A percentile compares a stretch with the other conserved stretches of the same genome.
Evolutionary conservation across 2,797 vertebrate genomes (phyloP).

Genomic region (Euthynnus affinis): DNA sequence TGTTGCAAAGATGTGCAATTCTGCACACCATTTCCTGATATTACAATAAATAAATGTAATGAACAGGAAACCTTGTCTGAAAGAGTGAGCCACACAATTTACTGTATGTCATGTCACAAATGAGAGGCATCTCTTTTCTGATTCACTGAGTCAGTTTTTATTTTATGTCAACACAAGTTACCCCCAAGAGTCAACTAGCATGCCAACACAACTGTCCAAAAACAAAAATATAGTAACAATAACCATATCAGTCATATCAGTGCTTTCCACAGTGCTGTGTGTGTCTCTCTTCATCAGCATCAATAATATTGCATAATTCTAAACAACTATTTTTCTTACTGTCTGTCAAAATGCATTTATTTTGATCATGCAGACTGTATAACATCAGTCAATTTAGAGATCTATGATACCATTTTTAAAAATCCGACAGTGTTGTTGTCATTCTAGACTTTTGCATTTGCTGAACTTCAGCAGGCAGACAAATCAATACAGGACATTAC

Average conservation of each 20-base stretch:
- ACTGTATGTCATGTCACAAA: constrained; percentile 31
- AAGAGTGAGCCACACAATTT: neutral
- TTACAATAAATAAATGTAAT: constrained; percentile 2
- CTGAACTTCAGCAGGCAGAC: constrained; percentile 59
- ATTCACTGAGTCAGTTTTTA: constrained; percentile 58
- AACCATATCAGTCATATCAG: constrained; percentile 26
- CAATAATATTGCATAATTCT: constrained; percentile 37
- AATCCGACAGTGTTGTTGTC: constrained; percentile 56
- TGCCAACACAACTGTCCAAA: constrained; percentile 52
- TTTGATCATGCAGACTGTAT: constrained; percentile 69
- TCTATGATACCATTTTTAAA: constrained; percentile 47
- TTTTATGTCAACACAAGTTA: constrained; percentile 59
- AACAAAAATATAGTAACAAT: constrained; percentile 7
- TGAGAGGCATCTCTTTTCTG: constrained; percentile 43
- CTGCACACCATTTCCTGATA: neutral
- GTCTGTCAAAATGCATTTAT: constrained; percentile 45
- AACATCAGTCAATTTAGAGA: constrained; percentile 41
- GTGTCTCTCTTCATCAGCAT: constrained; percentile 20
- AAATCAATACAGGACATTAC: constrained; percentile 82
- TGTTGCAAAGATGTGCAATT: neutral
- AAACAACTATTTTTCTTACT: constrained; percentile 35
- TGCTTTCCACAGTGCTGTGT: constrained; percentile 22
- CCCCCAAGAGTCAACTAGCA: constrained; percentile 38
- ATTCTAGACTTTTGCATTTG: constrained; percentile 46
- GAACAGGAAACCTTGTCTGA: constrained; percentile 15